These are phyloP conservation scores for Bactericera cockerelli DNA, from an alignment of 1,140 invertebrate genomes.

Conservation along the genomic window DNA sequence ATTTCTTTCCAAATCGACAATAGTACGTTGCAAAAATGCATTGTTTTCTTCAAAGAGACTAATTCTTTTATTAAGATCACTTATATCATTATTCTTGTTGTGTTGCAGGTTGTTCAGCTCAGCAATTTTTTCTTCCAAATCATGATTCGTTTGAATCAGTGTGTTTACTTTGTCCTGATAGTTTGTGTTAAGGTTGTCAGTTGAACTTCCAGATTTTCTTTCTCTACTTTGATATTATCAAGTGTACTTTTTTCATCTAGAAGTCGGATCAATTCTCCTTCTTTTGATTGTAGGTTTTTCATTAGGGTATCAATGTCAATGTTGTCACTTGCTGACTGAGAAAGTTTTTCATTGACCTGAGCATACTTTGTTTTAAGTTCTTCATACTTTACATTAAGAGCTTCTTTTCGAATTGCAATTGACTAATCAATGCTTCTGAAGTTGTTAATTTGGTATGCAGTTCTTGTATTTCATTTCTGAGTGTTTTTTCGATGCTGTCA, in stretches of 20 bases:
- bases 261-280: neutral
- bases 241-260: neutral
- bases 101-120: neutral
- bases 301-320: neutral
- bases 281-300: neutral
- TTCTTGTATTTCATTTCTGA: neutral
- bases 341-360: neutral
- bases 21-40: neutral
- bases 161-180: constrained; percentile 3
- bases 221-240: constrained; percentile 4
- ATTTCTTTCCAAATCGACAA: neutral
- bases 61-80: constrained; percentile 2
- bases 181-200: neutral
- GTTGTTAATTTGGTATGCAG: neutral
- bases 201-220: constrained; percentile 2
- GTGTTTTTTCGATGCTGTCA: neutral
- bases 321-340: neutral
- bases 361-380: neutral
- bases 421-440: neutral
- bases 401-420: neutral
- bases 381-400: neutral
- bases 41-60: constrained; percentile 5
- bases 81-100: constrained; percentile 1
- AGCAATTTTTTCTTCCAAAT: neutral
- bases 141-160: neutral